Evolutionary conservation across 2,797 vertebrate species (phyloP).

Genomic region (Spondyliosoma cantharus): DNA sequence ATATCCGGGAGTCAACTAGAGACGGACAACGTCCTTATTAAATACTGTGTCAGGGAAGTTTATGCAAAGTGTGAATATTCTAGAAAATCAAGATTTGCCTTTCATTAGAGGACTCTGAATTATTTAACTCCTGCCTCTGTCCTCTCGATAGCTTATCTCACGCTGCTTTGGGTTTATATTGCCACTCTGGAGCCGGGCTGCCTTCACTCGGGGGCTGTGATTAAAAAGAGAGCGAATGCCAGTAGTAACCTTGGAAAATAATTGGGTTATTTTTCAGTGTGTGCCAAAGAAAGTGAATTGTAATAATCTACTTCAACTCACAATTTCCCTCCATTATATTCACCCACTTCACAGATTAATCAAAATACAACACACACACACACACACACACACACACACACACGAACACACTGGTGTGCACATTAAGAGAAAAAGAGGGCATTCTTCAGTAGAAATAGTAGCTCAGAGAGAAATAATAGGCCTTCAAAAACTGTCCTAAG

Average conservation of each 20-base stretch:
- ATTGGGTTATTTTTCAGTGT: constrained; percentile 75
- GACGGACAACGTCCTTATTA: constrained; percentile 20
- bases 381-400: constrained; percentile 8
- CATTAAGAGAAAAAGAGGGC: background rate
- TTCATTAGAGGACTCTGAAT: constrained; percentile 66
- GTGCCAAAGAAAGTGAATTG: constrained; percentile 65
- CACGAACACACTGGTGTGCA: constrained; percentile 4
- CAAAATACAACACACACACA: constrained; percentile 46
- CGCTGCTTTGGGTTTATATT: constrained; percentile 45
- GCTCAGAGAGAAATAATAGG: constrained; percentile 27
- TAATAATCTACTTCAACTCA: constrained; percentile 70
- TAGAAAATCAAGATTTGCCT: constrained; percentile 60
- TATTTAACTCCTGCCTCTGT: constrained; percentile 57
- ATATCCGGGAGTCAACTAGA: constrained; percentile 1
- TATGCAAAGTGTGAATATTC: constrained; percentile 49
- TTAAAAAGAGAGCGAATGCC: constrained; percentile 63
- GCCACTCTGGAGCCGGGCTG: constrained; percentile 33
- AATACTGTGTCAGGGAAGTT: constrained; percentile 32
- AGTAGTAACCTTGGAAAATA: constrained; percentile 73
- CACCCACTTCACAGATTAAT: constrained; percentile 59
- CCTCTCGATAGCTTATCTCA: constrained; percentile 51
- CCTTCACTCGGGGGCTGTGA: constrained; percentile 55
- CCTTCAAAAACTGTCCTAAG: constrained; percentile 13
- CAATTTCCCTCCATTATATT: constrained; percentile 69
- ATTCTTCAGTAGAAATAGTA: constrained; percentile 29